Evolutionary conservation across 2,113 vertebrate genomes (phyloP), one percentile per base, ranked within the genome.

Genomic region (Ptilorrhoa leucosticta): DNA sequence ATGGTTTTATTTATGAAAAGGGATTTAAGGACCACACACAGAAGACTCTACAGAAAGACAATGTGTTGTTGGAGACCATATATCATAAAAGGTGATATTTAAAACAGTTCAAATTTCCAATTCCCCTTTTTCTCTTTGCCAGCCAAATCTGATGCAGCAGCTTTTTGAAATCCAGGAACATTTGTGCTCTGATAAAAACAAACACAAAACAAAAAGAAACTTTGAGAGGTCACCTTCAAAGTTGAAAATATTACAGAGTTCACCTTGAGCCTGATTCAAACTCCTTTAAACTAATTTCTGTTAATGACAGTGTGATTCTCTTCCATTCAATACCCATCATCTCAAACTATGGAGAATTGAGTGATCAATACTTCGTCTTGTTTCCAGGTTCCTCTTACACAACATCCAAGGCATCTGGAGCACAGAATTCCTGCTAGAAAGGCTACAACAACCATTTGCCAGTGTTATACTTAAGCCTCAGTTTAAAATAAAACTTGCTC

Each of bases 1-100:
- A 94, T 95, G 93, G 87, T 69, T 96, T 91, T 94, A 94, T 95
- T 97, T 96, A 89, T 68, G 70, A 57, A 80, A 84, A 87, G 84
- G 69, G 73, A 89, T 94, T 91, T 95, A 66, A 91, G 93, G 84
- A 72, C 61, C 65, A 72, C 48, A 48, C 56, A 57, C 31, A 75
- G 47, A 96, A 83, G 56, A 77, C 51, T 75, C 77, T 47, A 37
- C 57, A 65, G 56, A 85, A 97, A 93, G 58, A 89, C 84, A 94
- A n/a, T 68, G 89, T 80, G 70, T 58, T 91, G 33, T 76, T 4
- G 1, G 56, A 89, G 73, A 72, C 37, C 53, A 76, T 33, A 24
- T 56, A 87, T 94, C 31, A 57, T 45, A 76, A 87, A 89, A 71
- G 40, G 73, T 60, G 57, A 24, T 91, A 76, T 79, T 84, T 87